Evolutionary conservation across 2,113 vertebrate species (phyloP).

Genomic region (Megalops atlanticus): DNA sequence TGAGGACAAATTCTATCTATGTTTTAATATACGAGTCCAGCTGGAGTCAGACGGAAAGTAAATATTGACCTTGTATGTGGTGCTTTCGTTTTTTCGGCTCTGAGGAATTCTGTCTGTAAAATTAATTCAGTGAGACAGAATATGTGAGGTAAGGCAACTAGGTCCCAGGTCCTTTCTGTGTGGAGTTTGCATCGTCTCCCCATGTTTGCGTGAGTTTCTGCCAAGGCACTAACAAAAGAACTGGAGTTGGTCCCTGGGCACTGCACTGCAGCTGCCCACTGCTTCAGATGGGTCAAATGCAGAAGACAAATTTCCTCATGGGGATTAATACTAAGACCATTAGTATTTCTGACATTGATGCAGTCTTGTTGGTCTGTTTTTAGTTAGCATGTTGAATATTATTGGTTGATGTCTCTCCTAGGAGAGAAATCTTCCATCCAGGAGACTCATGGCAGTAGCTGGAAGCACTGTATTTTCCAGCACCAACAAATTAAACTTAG

Average conservation of each 20-base stretch:
- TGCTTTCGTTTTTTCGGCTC: neutral
- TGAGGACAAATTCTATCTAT: neutral
- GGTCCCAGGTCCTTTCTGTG: too few relatives aligned
- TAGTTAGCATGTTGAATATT: neutral
- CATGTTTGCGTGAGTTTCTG: too few relatives aligned
- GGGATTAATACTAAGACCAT: too few relatives aligned
- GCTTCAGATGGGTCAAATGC: too few relatives aligned
- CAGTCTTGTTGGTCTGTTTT: neutral
- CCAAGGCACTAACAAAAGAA: too few relatives aligned
- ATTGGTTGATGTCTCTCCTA: neutral
- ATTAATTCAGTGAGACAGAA: neutral
- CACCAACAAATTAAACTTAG: too few relatives aligned
- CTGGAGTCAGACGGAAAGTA: neutral
- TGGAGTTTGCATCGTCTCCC: too few relatives aligned
- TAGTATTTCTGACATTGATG: neutral
- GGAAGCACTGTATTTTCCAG: neutral
- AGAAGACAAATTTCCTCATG: too few relatives aligned
- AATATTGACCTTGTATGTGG: too few relatives aligned
- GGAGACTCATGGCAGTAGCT: neutral
- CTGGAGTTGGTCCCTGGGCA: too few relatives aligned
- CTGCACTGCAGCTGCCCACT: too few relatives aligned
- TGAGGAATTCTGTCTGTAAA: neutral
- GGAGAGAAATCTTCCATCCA: neutral
- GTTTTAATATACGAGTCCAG: neutral
- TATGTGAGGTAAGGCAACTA: neutral